These are phyloP conservation scores for Tribolium freemani DNA, from an alignment of 2,888 invertebrate genomes.

Conservation along the genomic window DNA sequence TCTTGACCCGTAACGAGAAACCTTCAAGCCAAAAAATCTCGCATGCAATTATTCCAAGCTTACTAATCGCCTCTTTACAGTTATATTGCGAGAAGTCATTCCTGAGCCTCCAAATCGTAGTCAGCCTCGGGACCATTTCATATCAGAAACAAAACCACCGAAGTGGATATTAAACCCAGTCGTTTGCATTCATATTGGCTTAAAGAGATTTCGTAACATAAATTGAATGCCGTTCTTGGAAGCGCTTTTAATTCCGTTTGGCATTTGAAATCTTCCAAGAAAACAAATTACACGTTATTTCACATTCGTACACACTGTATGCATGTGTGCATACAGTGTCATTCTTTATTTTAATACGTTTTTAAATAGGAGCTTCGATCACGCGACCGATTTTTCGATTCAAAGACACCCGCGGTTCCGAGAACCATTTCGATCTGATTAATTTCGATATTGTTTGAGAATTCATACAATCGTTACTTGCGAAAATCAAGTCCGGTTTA, in stretches of 20 bases:
- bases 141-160: conserved; percentile 3
- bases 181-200: conserved; percentile 29
- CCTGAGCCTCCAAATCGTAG: too few relatives aligned
- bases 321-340: conserved; percentile 17
- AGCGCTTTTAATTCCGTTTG: conserved; percentile 43
- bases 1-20: too few relatives aligned
- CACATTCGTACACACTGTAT: conserved; percentile 17
- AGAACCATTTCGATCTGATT: conserved; percentile 33
- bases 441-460: conserved; percentile 37
- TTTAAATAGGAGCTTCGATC: too few relatives aligned
- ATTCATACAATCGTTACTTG: conserved; percentile 38
- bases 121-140: too few relatives aligned
- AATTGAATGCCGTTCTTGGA: conserved; percentile 37
- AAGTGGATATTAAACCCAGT: conserved; percentile 3
- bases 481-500: conserved; percentile 19
- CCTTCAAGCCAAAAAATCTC: too few relatives aligned
- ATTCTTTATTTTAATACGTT: conserved; percentile 24
- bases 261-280: conserved; percentile 45
- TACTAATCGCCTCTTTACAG: too few relatives aligned
- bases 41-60: too few relatives aligned
- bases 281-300: conserved; percentile 38
- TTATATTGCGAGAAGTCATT: too few relatives aligned
- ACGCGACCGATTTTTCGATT: conserved; percentile 19
- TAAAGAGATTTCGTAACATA: conserved; percentile 34
- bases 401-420: conserved; percentile 17